phyloP scores from a whole-genome alignment of 1,140 invertebrate species.

The Listronotus oregonensis region DNA sequence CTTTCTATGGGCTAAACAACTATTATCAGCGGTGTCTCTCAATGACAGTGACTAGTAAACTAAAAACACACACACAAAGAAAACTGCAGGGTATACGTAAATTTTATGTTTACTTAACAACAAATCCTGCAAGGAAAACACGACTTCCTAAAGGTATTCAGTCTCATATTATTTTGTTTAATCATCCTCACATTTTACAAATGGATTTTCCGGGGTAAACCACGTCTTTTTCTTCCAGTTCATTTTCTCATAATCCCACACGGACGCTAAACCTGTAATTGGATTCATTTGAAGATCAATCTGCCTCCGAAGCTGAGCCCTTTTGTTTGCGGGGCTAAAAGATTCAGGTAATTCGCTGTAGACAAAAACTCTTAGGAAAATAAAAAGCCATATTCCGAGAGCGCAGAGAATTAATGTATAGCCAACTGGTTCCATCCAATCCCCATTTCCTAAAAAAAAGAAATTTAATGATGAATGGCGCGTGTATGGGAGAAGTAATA shows the following conservation, averaged over 20 bases:
- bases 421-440: constrained; percentile 36
- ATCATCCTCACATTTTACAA: constrained; percentile 39
- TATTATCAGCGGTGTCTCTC: no score
- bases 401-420: constrained; percentile 30
- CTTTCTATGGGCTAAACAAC: no score
- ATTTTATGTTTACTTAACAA: no score
- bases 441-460: constrained; percentile 30
- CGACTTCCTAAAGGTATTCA: no score
- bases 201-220: constrained; percentile 41
- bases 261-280: constrained; percentile 70
- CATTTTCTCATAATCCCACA: constrained; percentile 70
- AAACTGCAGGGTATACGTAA: no score
- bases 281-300: constrained; percentile 76
- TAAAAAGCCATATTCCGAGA: constrained; percentile 35
- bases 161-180: no score
- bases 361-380: constrained; percentile 26
- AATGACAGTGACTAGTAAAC: no score
- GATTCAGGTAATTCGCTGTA: constrained; percentile 20
- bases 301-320: constrained; percentile 78
- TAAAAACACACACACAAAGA: no score
- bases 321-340: constrained; percentile 22
- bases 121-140: no score
- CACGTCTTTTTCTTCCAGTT: constrained; percentile 61
- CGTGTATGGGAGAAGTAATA: no score
- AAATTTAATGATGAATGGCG: no score